Evolutionary conservation across 2,113 vertebrate genomes (phyloP), one percentile per base, ranked within the genome.

Genomic region (Corapipo altera): DNA sequence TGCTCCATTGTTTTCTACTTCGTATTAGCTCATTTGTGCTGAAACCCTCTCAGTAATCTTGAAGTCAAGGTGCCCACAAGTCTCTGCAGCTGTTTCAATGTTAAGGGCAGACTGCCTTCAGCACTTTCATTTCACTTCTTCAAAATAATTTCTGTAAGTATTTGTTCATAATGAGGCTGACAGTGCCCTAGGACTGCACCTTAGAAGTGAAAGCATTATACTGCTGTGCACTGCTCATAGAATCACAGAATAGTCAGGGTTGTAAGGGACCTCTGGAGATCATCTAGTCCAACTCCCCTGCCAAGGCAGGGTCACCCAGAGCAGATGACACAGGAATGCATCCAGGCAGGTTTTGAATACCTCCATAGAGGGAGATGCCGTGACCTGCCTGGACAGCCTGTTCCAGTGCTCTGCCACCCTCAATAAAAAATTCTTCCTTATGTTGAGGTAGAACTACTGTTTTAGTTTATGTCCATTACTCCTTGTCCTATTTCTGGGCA

Each of bases 1-100:
- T 15, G 18, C 70, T 51, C 49, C 13, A 7, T 27, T 77, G n/a
- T 59, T 89, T 80, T 67, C 59, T 91, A 6, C 35, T 55, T 74
- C 1, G 0, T 70, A 15, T 76, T 72, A 39, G 12, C 44, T 84
- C 26, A 20, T 83, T 93, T 78, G 17, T 64, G 39, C 52, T 15
- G 4, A 39, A 80, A 74, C 13, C 15, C 7, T 43, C 43, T 88
- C 46, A 16, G 19, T 49, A 88, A 77, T 44, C 43, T 80, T 3
- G 0, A 19, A 83, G 64, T 58, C 27, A 75, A 20, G 32, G 11
- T 72, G 33, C 24, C 12, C 41, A 22, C 0, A 0, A 19, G 39
- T 24, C 12, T 78, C 52, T 43, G 28, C 43, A 91, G 32, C 44
- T 14, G 12, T 49, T 76, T 79, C 32, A 52, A 4, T 21, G 10